These are phyloP conservation scores for Butorides virescens DNA, from an alignment of 2,113 vertebrate species.

Conservation along the genomic window DNA sequence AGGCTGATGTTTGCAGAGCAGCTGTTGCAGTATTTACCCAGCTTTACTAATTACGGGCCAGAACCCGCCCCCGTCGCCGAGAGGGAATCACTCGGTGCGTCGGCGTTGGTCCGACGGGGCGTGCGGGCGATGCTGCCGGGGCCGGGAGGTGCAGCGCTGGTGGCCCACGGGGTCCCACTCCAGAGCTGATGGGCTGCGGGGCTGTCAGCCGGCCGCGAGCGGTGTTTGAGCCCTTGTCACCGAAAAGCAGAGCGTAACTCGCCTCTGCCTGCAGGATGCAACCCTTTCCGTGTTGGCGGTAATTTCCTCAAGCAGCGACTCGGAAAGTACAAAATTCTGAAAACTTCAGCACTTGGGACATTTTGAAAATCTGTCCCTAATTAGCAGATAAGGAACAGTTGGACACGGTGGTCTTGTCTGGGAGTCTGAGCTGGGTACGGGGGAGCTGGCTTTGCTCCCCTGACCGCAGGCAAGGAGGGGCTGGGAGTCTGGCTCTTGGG, in stretches of 20 bases:
- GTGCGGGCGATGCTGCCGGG: not conserved
- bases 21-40: not conserved
- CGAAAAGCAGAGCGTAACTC: too few relatives aligned
- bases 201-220: too few relatives aligned
- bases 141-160: rapidly evolving
- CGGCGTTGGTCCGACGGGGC: rapidly evolving
- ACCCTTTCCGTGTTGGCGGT: not conserved
- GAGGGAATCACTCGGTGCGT: rapidly evolving
- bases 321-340: not conserved
- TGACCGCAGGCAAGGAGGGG: rapidly evolving
- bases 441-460: not conserved
- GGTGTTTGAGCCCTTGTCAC: not conserved
- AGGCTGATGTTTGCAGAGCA: not conserved
- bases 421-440: rapidly evolving
- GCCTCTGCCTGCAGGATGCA: not conserved
- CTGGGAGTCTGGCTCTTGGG: not conserved
- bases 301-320: not conserved
- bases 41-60: not conserved
- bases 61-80: not conserved
- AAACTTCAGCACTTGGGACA: not conserved
- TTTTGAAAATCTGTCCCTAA: not conserved
- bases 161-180: not conserved
- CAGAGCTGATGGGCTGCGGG: not conserved
- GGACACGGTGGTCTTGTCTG: rapidly evolving
- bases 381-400: rapidly evolving